Base-by-base conservation (phyloP, 1,140 invertebrate genomes). In the Archegozetes longisetosus region DNA sequence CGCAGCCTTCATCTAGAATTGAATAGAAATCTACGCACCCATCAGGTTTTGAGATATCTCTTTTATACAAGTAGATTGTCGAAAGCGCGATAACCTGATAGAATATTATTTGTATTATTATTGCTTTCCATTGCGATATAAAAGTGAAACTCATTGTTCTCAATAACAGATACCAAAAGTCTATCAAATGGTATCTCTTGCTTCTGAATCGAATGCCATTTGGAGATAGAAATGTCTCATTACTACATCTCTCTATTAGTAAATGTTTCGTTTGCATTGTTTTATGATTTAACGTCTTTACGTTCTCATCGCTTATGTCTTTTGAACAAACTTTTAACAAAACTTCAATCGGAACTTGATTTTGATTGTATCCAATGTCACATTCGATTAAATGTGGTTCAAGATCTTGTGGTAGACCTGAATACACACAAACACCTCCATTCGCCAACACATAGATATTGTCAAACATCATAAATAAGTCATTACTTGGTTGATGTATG, bases 381-480 rank as follows among this genome's bases (percentile, higher is more conserved):
- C 6, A 9, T n/a, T 52, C 50, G n/a, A 25, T 53, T 22, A 58
- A 14, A 61, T 23, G 12, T 20, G 55, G 12, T n/a, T 20, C 53
- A 48, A 64, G 63, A 53, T 61, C 61, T 47, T 17, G 23, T 49
- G 62, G 55, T 64, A 65, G 32, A 65, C 69, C 53, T 65, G 67
- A 23, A 65, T 69, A 22, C 65, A 71, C 64, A 66, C 67, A 40
- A 64, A 68, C 32, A 32, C 62, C 55, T 50, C 64, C 32, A 28
- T 57, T 24, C 49, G 64, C 61, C 49, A 55, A 40, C 24, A 55
- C 58, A 51, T 56, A 40, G 40, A 64, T 48, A 51, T 54, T 27
- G 71, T 97, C 91, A 71, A 97, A 96, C 80, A 89, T 91, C 72
- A 94, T 88, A 71, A 96, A 95, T 17, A 95, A 74, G 64, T 90